phyloP scores from a whole-genome alignment of 2,797 vertebrate genomes.

The Darevskia mixta region DNA sequence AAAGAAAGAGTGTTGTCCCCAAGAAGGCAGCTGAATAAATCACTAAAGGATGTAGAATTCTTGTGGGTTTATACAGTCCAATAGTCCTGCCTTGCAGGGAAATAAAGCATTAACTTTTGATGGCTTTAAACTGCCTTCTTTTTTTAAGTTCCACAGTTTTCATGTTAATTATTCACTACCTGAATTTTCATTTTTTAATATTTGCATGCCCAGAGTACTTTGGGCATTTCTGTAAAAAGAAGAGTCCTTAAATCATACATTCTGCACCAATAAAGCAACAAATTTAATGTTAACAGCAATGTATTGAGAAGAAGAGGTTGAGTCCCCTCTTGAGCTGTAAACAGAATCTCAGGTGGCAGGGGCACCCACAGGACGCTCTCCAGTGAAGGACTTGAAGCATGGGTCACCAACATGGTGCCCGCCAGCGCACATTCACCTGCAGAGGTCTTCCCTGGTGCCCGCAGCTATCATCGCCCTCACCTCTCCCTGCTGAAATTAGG shows the following conservation, averaged over 20 bases:
- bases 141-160: neutral
- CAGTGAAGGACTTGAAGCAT: too few relatives aligned
- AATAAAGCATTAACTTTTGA: neutral
- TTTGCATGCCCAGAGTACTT: neutral
- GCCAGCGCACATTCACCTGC: too few relatives aligned
- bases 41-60: rapidly evolving
- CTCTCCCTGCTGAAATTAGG: too few relatives aligned
- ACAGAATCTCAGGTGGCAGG: too few relatives aligned
- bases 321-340: neutral
- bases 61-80: rapidly evolving
- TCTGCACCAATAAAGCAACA: neutral
- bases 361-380: too few relatives aligned
- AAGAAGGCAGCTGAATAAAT: neutral
- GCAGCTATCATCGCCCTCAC: too few relatives aligned
- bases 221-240: neutral
- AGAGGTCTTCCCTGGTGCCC: too few relatives aligned
- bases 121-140: neutral
- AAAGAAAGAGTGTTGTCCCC: too few relatives aligned
- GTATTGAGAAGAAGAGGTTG: neutral
- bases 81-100: rapidly evolving
- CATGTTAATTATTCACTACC: neutral
- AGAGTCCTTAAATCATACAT: neutral
- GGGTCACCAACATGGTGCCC: too few relatives aligned
- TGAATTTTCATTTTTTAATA: neutral
- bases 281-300: neutral